Percentiles rank a stretch among this genome's conserved stretches.
Conservation (phyloP, 1,140 invertebrate species). For the Ganaspis sp. region DNA sequence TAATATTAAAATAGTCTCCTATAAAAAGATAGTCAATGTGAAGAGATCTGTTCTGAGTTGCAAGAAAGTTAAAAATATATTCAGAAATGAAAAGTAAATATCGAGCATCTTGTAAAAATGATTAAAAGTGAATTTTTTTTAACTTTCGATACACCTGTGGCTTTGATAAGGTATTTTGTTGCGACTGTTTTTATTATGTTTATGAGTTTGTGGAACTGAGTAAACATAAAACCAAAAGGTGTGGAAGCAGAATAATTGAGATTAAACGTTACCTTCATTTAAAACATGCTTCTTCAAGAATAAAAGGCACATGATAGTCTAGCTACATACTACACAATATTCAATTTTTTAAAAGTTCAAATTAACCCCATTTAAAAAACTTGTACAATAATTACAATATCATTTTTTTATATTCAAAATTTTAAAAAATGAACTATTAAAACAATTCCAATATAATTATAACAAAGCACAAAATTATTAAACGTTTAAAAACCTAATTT, state of each 20-base stretch:
- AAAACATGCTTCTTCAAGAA: neutral
- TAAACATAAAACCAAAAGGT: constrained; percentile 15
- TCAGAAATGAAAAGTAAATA: neutral
- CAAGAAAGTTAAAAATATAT: neutral
- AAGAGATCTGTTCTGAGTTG: neutral
- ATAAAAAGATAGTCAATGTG: too few species aligned
- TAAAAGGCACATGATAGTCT: neutral
- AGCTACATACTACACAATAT: neutral
- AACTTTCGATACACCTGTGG: neutral
- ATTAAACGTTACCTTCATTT: constrained; percentile 10
- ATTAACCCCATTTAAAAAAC: too few species aligned
- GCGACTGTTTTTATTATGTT: neutral
- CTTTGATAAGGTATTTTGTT: constrained; percentile 14
- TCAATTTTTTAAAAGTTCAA: too few species aligned
- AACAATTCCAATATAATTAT: too few species aligned
- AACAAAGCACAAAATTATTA: too few species aligned
- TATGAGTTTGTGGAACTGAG: constrained; percentile 1
- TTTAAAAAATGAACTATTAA: too few species aligned
- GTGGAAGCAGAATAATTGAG: constrained; percentile 8
- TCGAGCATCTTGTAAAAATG: neutral
- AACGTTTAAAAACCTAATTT: too few species aligned
- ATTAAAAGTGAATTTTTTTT: neutral
- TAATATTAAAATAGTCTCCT: too few species aligned
- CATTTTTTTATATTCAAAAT: too few species aligned
- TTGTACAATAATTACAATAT: too few species aligned